These are phyloP conservation scores for Ophioderma brevispina DNA, from an alignment of 35 echinoderm and acorn worm species.

Conservation along the genomic window DNA sequence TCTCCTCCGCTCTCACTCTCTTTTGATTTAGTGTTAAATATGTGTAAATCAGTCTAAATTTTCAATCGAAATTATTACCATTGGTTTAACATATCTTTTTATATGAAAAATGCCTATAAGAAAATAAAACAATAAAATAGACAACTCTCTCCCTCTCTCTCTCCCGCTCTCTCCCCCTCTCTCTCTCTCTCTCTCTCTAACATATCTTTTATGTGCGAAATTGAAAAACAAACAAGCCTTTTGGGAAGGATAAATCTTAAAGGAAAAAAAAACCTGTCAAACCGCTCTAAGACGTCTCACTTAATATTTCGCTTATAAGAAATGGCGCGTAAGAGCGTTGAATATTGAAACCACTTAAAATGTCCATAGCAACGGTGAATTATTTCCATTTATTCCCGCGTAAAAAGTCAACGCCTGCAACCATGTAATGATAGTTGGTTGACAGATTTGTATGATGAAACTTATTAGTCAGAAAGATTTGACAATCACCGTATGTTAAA, in stretches of 20 bases:
- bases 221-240: background rate
- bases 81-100: too few species aligned
- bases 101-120: too few species aligned
- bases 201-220: background rate
- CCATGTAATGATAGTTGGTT: background rate
- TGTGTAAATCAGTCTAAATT: too few species aligned
- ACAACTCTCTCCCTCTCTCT: too few species aligned
- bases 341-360: background rate
- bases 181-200: too few species aligned
- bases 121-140: too few species aligned
- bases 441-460: background rate
- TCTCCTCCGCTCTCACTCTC: too few species aligned
- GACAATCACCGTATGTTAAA: background rate
- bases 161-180: too few species aligned
- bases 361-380: background rate
- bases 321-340: background rate
- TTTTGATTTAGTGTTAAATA: too few species aligned
- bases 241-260: background rate
- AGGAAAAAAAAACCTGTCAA: background rate
- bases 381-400: background rate
- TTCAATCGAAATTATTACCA: too few species aligned
- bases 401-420: background rate
- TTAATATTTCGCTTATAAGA: background rate
- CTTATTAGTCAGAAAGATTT: background rate
- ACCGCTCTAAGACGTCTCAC: background rate